Conservation (phyloP, 2,888 invertebrate species). For the Eupeodes luniger region DNA sequence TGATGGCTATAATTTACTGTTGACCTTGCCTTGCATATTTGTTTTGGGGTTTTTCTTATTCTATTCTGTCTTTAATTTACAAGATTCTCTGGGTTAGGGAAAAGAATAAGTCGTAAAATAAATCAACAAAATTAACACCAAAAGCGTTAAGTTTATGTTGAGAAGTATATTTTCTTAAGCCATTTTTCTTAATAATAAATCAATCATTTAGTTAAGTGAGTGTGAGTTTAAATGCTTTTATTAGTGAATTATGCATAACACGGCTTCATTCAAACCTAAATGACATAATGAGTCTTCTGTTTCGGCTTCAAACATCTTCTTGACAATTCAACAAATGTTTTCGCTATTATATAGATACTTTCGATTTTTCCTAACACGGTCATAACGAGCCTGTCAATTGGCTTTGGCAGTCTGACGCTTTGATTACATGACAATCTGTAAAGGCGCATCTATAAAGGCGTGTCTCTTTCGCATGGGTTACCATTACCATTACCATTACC, state of each 20-base stretch:
- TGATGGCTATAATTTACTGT: not conserved
- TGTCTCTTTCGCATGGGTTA: constrained; percentile 41
- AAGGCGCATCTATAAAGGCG: constrained; percentile 44
- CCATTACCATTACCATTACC: not conserved
- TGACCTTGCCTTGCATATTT: not conserved
- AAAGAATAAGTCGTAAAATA: not conserved
- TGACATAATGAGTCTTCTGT: constrained; percentile 19
- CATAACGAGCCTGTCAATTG: constrained; percentile 53
- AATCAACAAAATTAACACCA: not conserved
- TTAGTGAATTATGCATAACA: not conserved
- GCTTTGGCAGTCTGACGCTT: constrained; percentile 54
- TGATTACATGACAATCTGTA: constrained; percentile 24
- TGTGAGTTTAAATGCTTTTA: no score
- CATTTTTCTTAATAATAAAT: not conserved
- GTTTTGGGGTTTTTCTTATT: not conserved
- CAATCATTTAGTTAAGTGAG: no score
- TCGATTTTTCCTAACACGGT: constrained; percentile 30
- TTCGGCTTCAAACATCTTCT: not conserved
- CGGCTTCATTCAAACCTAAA: not conserved
- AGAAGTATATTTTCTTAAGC: not conserved
- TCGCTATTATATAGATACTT: constrained; percentile 14
- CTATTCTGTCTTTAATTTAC: not conserved
- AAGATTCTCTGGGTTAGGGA: not conserved
- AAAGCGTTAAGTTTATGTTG: not conserved
- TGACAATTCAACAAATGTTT: constrained; percentile 29